A percentile compares a stretch with the other conserved stretches of the same genome.
Evolutionary conservation across 1,140 invertebrate genomes (phyloP).

Genomic region (Papilio helenus): DNA sequence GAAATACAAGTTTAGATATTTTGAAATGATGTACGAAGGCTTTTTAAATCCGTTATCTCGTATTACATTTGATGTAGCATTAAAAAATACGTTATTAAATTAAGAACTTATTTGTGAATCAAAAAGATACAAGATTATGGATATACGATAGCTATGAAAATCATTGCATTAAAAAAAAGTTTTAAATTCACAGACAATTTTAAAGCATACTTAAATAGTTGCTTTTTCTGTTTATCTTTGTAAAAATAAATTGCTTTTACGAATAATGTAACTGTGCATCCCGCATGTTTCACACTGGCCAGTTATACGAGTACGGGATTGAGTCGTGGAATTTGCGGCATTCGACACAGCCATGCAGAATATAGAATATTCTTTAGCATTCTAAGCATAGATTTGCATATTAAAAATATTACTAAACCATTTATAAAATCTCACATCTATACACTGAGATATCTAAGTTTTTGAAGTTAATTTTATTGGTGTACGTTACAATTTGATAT

Average conservation of each 20-base stretch:
- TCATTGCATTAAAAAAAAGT: not conserved
- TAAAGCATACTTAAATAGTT: not conserved
- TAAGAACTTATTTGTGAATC: too few species aligned
- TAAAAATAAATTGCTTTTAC: constrained; percentile 17
- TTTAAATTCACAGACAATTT: not conserved
- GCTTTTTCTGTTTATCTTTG: not conserved
- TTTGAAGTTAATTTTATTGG: too few species aligned
- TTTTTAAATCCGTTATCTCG: too few species aligned
- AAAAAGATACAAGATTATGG: not conserved
- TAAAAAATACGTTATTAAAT: not conserved
- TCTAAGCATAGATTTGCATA: not conserved
- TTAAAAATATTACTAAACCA: too few species aligned
- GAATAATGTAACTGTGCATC: not conserved
- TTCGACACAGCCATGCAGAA: not conserved
- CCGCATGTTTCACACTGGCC: not conserved
- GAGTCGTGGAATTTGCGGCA: not conserved
- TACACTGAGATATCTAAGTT: too few species aligned
- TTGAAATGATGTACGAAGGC: not conserved
- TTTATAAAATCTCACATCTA: too few species aligned
- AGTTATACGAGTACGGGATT: not conserved
- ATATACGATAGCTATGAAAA: not conserved
- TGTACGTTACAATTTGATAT: not conserved
- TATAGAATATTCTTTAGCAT: not conserved
- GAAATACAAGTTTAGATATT: not conserved
- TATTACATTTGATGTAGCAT: too few species aligned